A percentile compares a stretch with the other conserved stretches of the same genome.
Evolutionary conservation across 53 echinoderm and acorn worm genomes (phyloP).

Genomic region (Patiria pectinifera): DNA sequence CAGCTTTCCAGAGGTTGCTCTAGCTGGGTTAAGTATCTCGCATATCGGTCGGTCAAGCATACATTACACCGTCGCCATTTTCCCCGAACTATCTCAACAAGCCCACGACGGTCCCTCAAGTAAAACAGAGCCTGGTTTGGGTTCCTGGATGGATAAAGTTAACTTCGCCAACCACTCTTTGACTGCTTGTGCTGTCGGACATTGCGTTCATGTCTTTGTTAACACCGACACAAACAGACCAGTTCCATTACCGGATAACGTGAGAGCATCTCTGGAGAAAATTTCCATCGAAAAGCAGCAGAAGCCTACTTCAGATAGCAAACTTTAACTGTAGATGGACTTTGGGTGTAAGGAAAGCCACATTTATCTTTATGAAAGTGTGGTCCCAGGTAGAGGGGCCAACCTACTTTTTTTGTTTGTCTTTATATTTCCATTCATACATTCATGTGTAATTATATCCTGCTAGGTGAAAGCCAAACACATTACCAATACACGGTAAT

Average conservation of each 20-base stretch:
- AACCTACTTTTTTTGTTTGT: too few species aligned
- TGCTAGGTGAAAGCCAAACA: too few species aligned
- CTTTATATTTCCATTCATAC: too few species aligned
- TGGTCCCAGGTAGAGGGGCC: too few species aligned
- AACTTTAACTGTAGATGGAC: neutral
- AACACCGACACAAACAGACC: conserved; percentile 67
- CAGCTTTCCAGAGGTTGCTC: conserved; percentile 72
- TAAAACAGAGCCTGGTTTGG: neutral
- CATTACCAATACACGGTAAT: too few species aligned
- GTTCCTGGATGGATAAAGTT: neutral
- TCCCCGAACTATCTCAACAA: conserved; percentile 72
- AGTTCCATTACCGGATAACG: conserved; percentile 33
- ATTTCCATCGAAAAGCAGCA: neutral
- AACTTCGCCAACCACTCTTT: neutral
- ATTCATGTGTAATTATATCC: too few species aligned
- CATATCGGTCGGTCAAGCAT: conserved; percentile 88
- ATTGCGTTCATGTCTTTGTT: conserved; percentile 89
- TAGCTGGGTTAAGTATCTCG: conserved; percentile 77
- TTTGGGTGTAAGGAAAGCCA: too few species aligned
- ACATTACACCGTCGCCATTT: conserved; percentile 81
- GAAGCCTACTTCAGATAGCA: neutral
- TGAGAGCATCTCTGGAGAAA: conserved; percentile 63
- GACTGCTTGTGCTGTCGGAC: conserved; percentile 82
- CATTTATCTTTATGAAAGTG: too few species aligned
- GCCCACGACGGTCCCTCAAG: neutral